Base-by-base conservation (phyloP, 2,888 invertebrate species). In the Cactoblastis cactorum region DNA sequence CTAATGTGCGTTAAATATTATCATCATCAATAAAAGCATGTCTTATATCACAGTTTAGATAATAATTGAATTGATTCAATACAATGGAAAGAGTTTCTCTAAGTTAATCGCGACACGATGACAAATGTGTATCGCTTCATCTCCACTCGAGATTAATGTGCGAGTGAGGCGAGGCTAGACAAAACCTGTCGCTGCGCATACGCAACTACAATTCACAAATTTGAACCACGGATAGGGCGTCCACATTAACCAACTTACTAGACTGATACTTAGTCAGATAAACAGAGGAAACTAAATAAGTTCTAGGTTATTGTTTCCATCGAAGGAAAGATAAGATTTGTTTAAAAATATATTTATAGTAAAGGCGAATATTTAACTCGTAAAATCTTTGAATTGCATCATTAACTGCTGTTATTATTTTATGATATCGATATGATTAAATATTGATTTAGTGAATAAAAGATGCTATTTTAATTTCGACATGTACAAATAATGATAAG, bases 61-160 rank as follows among this genome's bases (percentile, higher is more conserved):
- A 73, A 80, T 81, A 79, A 84, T 80, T 78, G 77, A 83, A 85
- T 84, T 85, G 85, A 85, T 82, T 80, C 78, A 69, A 74, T 75
- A 85, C 81, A 83, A 86, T 80, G 67, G 76, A 71, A 77, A 71
- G 77, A 80, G 78, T 83, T 80, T 83, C 81, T 81, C 74, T 61
- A 64, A 77, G 82, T 80, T 83, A 82, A 87, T 87, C 84, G 80
- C 68, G 84, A 80, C 86, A 82, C 66, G 78, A 84, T 87, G 87
- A 89, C 82, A 88, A 88, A 89, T 89, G 81, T 74, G 76, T 83
- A 88, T 86, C 88, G 78, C 83, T 89, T 85, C 86, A 88, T 89
- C 87, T 88, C 79, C 62, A 63, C 62, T 62, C 54, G 74, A 80
- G 88, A 89, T 89, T 88, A 89, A 89, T 89, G 85, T 67, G 73